These are phyloP conservation scores for Ypsolopha sequella DNA, from an alignment of 2,888 invertebrate species.

Conservation along the genomic window DNA sequence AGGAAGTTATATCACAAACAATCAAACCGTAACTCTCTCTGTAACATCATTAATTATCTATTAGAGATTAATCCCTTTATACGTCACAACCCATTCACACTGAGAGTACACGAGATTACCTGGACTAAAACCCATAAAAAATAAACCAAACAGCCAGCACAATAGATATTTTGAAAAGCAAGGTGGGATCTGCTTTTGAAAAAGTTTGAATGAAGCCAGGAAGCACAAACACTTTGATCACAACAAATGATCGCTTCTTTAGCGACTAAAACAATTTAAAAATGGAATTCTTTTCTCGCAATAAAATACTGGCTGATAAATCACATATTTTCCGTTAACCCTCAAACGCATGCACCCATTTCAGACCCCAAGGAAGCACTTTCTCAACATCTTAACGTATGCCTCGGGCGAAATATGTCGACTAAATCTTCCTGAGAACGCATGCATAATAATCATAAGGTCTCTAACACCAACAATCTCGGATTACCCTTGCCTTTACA, in stretches of 20 bases:
- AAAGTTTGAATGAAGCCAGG: not conserved
- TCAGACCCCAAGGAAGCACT: conserved; percentile 42
- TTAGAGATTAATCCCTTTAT: conserved; percentile 66
- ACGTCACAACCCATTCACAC: conserved; percentile 55
- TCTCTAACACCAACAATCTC: conserved; percentile 45
- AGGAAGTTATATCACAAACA: too few species aligned
- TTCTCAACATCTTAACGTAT: conserved; percentile 28
- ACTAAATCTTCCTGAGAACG: conserved; percentile 65
- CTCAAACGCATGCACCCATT: conserved; percentile 26
- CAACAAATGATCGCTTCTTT: not conserved
- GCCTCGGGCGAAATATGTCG: conserved; percentile 42
- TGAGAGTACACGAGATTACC: conserved; percentile 63
- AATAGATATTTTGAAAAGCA: conserved; percentile 35
- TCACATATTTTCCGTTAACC: conserved; percentile 26
- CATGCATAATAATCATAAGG: conserved; percentile 63
- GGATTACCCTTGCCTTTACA: conserved; percentile 44
- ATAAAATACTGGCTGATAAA: not conserved
- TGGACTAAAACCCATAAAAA: conserved; percentile 58
- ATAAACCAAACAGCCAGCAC: conserved; percentile 49
- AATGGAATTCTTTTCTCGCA: not conserved
- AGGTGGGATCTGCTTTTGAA: conserved; percentile 28
- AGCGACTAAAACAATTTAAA: not conserved
- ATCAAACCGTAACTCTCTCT: conserved; percentile 19
- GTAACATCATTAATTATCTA: conserved; percentile 64
- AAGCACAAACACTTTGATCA: not conserved